Percentiles rank a stretch among this genome's conserved stretches.
Evolutionary conservation across 2,888 invertebrate species (phyloP).

Genomic region (Leucozona laternaria): DNA sequence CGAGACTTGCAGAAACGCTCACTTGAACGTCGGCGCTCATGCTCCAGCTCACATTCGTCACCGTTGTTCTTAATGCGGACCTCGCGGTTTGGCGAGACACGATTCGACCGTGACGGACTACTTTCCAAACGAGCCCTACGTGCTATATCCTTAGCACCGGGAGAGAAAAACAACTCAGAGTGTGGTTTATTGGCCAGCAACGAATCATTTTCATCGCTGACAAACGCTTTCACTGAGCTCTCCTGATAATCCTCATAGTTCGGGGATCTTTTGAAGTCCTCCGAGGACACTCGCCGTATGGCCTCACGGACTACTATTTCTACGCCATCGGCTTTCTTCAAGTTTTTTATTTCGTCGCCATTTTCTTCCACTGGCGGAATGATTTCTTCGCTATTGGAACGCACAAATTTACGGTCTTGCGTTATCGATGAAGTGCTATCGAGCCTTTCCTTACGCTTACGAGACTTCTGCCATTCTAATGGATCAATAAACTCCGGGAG

Average conservation of each 20-base stretch:
- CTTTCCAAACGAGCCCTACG: conserved; percentile 80
- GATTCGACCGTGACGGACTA: conserved; percentile 83
- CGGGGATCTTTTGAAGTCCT: conserved; percentile 79
- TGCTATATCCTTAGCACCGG: conserved; percentile 79
- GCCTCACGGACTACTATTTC: conserved; percentile 76
- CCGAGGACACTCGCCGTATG: conserved; percentile 81
- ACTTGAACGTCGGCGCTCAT: conserved; percentile 87
- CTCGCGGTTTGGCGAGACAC: conserved; percentile 81
- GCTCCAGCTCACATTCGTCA: conserved; percentile 86
- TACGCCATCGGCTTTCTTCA: conserved; percentile 63
- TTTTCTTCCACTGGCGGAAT: conserved; percentile 78
- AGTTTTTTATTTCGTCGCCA: conserved; percentile 44
- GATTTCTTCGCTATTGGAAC: conserved; percentile 87
- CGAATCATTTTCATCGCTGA: conserved; percentile 80
- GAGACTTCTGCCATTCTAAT: conserved; percentile 84
- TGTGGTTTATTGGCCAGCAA: conserved; percentile 79
- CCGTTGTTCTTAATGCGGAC: conserved; percentile 81
- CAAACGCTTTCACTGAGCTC: conserved; percentile 50
- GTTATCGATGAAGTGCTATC: conserved; percentile 86
- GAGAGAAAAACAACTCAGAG: conserved; percentile 52
- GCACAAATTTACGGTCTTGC: conserved; percentile 86
- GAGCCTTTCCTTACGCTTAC: conserved; percentile 87
- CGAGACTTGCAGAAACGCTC: conserved; percentile 87
- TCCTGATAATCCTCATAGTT: conserved; percentile 61
- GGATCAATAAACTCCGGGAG: conserved; percentile 83